Evolutionary conservation across 1,140 invertebrate species (phyloP).

Genomic region (Heliconius melpomene): DNA sequence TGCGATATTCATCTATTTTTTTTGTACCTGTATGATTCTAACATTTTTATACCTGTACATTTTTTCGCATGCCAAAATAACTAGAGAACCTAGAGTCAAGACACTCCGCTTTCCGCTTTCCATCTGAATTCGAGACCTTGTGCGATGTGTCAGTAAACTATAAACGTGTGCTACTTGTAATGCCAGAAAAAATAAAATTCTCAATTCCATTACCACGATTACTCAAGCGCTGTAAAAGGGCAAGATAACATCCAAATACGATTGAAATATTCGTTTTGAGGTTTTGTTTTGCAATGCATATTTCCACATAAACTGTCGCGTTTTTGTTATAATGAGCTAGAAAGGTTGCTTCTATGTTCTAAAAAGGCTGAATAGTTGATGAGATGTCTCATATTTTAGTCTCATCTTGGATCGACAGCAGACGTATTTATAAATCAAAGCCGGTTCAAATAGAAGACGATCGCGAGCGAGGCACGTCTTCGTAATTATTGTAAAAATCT

Average conservation of each 20-base stretch:
- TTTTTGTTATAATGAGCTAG: constrained; percentile 76
- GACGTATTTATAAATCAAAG: constrained; percentile 79
- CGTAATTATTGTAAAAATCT: constrained; percentile 75
- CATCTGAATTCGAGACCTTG: background rate
- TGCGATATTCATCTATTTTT: no score
- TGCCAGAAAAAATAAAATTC: background rate
- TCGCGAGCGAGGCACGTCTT: constrained; percentile 64
- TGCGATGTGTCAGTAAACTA: no score
- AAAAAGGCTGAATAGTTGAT: constrained; percentile 76
- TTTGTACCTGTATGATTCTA: no score
- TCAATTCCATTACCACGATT: constrained; percentile 26
- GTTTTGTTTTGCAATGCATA: constrained; percentile 29
- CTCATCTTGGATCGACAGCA: constrained; percentile 56
- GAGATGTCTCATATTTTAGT: constrained; percentile 74
- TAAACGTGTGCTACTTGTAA: background rate
- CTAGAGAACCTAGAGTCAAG: background rate
- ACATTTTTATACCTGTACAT: no score
- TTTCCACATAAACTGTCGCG: constrained; percentile 70
- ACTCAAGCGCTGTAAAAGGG: constrained; percentile 10
- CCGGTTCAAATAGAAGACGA: constrained; percentile 62
- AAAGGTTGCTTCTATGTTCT: constrained; percentile 58
- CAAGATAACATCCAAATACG: constrained; percentile 38
- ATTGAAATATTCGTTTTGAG: constrained; percentile 44
- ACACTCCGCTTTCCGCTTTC: background rate
- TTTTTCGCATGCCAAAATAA: no score